Base-by-base conservation (phyloP, 2,888 invertebrate species). In the Drosophila incognita region DNA sequence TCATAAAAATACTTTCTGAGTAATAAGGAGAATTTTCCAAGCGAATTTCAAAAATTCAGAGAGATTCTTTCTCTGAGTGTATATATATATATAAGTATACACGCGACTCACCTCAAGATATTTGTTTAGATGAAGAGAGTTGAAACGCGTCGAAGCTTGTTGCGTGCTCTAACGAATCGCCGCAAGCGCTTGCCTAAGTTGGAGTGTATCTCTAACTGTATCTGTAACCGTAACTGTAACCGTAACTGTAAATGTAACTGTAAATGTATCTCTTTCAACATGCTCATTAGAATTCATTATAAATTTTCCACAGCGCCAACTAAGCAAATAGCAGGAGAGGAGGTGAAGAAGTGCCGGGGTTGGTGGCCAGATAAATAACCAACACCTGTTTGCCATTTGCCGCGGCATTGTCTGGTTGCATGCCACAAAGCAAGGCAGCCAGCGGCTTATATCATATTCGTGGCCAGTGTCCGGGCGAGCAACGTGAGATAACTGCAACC, bases 201-300 rank as follows among this genome's bases (percentile, higher is more conserved):
- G 15, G 24, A 15, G 46, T 24, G 24, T 46, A 53, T 52, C 29
- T 58, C 24, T 38, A 57, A 33, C 38, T 42, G 31, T 49, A 40
- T n/a, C 36, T 54, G 13, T 33, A 33, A 1, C 4, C 15, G 24
- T 46, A 53, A 46, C 29, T 58, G 24, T 38, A 57, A 33, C 38
- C 35, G 31, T 49, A 40, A 18, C 36, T 54, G 13, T 33, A 33
- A 1, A 3, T 10, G 33, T 33, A 33, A 33, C 33, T 33, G 33
- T 33, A 33, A 33, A 33, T 10, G 33, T 33, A 35, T 24, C 66
- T 67, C 65, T 73, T 76, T 60, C 73, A 54, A 35, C 63, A 48
- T 48, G 53, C 68, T 87, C 74, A 87, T 85, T 81, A 85, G 79
- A 87, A 85, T 87, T 85, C 76, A 85, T 85, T 87, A 82, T 49